These are phyloP conservation scores for Diprion similis DNA, from an alignment of 1,140 invertebrate species.

Conservation along the genomic window DNA sequence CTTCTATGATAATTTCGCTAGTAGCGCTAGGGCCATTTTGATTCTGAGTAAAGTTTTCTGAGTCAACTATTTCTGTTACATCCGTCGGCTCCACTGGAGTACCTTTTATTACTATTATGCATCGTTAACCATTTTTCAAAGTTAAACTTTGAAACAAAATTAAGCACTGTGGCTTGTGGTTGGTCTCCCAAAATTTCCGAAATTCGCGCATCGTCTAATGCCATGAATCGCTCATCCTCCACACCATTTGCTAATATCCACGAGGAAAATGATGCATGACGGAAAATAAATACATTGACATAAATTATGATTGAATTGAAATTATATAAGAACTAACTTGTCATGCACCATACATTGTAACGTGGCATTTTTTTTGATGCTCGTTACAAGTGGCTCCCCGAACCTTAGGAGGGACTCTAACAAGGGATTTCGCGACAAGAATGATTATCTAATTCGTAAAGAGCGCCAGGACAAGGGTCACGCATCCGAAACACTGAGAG, in stretches of 20 bases:
- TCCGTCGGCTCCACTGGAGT: neutral
- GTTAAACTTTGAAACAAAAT: neutral
- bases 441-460: too few relatives aligned
- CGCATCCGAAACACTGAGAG: too few relatives aligned
- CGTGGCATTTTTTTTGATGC: neutral
- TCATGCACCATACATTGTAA: neutral
- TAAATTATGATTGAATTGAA: slow-evolving; percentile 8
- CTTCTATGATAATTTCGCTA: neutral
- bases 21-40: neutral
- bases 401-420: too few relatives aligned
- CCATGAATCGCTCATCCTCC: slow-evolving; percentile 1
- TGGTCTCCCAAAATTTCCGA: neutral
- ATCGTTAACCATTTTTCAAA: neutral
- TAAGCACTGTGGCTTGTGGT: neutral
- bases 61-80: neutral
- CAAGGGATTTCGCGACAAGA: too few relatives aligned
- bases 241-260: neutral
- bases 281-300: neutral
- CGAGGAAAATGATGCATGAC: neutral
- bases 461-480: too few relatives aligned
- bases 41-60: neutral
- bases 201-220: neutral
- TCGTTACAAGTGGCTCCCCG: too few relatives aligned
- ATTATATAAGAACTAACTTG: slow-evolving; percentile 5
- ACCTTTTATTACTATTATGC: neutral